Evolutionary conservation across 2,113 vertebrate genomes (phyloP), one percentile per base, ranked within the genome.

Genomic region (Leucopsar rothschildi): DNA sequence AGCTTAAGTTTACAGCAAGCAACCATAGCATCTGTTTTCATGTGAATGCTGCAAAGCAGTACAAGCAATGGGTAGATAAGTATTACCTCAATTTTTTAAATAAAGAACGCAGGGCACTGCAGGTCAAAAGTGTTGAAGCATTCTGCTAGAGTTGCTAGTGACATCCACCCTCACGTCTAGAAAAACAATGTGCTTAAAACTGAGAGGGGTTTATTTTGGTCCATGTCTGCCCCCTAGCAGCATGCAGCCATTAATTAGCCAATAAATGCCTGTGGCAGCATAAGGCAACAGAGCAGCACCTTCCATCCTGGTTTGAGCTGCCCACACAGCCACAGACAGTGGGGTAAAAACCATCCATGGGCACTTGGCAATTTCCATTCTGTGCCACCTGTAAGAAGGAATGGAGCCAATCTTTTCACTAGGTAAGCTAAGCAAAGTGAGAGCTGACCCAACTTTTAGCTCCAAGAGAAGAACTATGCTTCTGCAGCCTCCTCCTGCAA

Each of bases 241-340:
- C 22, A 49, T 3, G 6, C 20, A 52, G 37, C 15, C 40, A 15
- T n/a, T 33, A 40, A 25, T 47, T n/a, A 56, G 2, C 22, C 28
- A 68, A 23, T 31, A 55, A 81, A 81, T 0, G 1, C 2, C 33
- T 0, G 0, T 1, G 5, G 40, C 42, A 88, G 83, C 19, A 0
- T 8, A 40, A 56, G 28, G 24, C 0, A 5, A 64, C 55, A 85
- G 27, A 56, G 57, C 76, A 68, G 19, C 50, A 21, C 14, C 25
- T 50, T 23, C 28, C 16, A 14, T 14, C 47, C 65, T 56, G 20
- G 17, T 57, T 52, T 71, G 63, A 76, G 37, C n/a, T 72, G 53
- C 49, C 33, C 28, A 17, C 13, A 37, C 12, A 64, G 44, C n/a
- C 57, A 68, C 44, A 40, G 44, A 14, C 0, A 71, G 47, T 2